Evolutionary conservation across 2,888 invertebrate species (phyloP).

Genomic region (Trypoxylon attenuatum): DNA sequence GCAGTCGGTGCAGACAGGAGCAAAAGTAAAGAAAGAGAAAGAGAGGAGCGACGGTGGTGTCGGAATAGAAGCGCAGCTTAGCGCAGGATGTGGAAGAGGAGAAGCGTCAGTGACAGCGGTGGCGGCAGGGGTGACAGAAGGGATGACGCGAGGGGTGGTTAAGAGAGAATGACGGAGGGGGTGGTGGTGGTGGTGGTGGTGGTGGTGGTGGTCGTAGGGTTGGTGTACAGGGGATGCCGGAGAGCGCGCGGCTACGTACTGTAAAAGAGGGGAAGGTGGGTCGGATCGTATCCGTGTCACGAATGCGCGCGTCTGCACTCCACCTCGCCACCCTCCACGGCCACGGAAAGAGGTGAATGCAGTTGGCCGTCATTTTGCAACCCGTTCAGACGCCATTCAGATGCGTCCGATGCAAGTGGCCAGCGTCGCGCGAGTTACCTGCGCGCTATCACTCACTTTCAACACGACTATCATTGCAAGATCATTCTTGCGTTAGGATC

Average conservation of each 20-base stretch:
- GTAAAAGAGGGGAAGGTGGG: slow-evolving; percentile 42
- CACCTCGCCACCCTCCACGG: slow-evolving; percentile 50
- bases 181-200: not conserved
- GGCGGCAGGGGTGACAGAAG: not conserved
- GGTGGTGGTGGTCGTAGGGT: not conserved
- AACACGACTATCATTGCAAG: not conserved
- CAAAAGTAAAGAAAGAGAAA: too few species aligned
- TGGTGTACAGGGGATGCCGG: not conserved
- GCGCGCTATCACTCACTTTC: slow-evolving; percentile 1
- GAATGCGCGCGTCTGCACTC: slow-evolving; percentile 68
- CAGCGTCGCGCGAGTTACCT: slow-evolving; percentile 36
- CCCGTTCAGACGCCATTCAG: slow-evolving; percentile 70
- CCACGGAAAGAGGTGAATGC: slow-evolving; percentile 64
- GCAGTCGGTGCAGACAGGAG: too few species aligned
- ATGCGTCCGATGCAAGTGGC: slow-evolving; percentile 65
- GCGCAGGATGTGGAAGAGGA: not conserved
- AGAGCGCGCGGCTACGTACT: slow-evolving; percentile 40
- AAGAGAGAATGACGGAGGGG: not conserved
- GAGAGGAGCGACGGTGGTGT: not conserved
- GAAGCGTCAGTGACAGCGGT: not conserved
- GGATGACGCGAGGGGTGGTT: not conserved
- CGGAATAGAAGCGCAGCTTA: not conserved
- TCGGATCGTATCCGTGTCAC: slow-evolving; percentile 65
- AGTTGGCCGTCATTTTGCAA: slow-evolving; percentile 70
- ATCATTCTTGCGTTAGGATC: not conserved